These are phyloP conservation scores for Sebastes dallii DNA, from an alignment of 2,797 vertebrate genomes.

Conservation along the genomic window DNA sequence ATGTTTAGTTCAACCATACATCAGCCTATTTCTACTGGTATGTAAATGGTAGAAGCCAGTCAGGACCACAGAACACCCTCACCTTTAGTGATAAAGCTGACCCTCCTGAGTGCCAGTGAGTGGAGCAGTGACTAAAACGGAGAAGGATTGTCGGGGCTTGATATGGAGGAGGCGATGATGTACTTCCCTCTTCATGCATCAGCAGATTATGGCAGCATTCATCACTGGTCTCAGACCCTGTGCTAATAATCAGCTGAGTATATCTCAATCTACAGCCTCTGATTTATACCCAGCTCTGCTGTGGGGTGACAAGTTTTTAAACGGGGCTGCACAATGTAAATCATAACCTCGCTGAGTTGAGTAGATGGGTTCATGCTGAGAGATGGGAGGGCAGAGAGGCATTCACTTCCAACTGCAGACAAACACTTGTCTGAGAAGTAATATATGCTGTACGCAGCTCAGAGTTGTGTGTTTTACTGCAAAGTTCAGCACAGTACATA, in stretches of 20 bases:
- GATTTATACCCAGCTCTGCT: conserved; percentile 71
- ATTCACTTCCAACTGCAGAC: conserved; percentile 35
- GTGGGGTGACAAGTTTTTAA: conserved; percentile 75
- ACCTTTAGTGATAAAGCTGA: conserved; percentile 35
- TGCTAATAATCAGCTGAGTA: conserved; percentile 72
- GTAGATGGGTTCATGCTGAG: conserved; percentile 47
- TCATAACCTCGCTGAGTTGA: conserved; percentile 52
- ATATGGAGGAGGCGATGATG: conserved; percentile 70
- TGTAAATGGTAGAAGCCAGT: conserved; percentile 7
- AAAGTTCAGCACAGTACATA: background rate
- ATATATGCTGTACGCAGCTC: background rate
- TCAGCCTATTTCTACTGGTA: background rate
- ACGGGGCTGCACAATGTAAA: conserved; percentile 68
- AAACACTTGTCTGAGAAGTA: conserved; percentile 21
- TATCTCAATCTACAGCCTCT: conserved; percentile 72
- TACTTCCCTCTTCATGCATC: conserved; percentile 77
- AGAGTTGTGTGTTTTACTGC: background rate
- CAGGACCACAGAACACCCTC: background rate
- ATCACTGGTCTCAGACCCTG: conserved; percentile 65
- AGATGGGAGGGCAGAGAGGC: conserved; percentile 21
- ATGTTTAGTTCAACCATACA: conserved; percentile 1
- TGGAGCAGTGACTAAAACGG: conserved; percentile 44
- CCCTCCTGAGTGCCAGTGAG: background rate
- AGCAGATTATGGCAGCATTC: conserved; percentile 76
- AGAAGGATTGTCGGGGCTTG: conserved; percentile 56